Evolutionary conservation across 2,113 vertebrate genomes (phyloP), one percentile per base, ranked within the genome.

Genomic region (Barnardius zonarius): DNA sequence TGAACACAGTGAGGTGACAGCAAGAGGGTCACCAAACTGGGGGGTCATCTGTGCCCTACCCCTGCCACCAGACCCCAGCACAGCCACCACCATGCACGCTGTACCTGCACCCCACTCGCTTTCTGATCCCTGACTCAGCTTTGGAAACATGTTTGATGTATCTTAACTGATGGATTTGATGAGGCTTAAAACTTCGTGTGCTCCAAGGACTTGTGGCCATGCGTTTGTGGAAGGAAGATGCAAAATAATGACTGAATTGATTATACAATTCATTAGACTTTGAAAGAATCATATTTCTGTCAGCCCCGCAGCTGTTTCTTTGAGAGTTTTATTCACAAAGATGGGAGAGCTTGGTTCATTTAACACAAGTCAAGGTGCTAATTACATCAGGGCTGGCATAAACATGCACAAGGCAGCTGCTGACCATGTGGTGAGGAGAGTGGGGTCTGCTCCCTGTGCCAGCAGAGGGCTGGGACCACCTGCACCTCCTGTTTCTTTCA

Each of bases 181-280:
- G 7, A 63, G 68, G 37, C 82, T 80, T 49, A 46, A 66, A 66
- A 57, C 83, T 80, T 64, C 4, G 23, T 2, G 3, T 9, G 70
- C 90, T 92, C 76, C 64, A 24, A 88, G 93, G 88, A 39, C 82
- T 85, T 6, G 0, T 74, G 89, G 57, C 74, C 46, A 4, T n/a
- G 63, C n/a, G 4, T 82, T 92, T 78, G 43, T 68, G 76, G 70
- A 81, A 83, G 72, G 64, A 86, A 81, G 76, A 86, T 83, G 90
- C 87, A 80, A 86, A 94, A 93, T 83, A 88, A 64, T 88, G 94
- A 78, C 94, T 92, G 85, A 48, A 81, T 76, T 48, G 86, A 95
- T 96, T 96, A 94, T 83, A 57, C 86, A 95, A 88, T 92, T 94
- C 93, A 90, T 96, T 96, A 90, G 93, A 43, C 68, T 93, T 93